Evolutionary conservation across 2,797 vertebrate genomes (phyloP).

Genomic region (Gymnoscopelus braueri): DNA sequence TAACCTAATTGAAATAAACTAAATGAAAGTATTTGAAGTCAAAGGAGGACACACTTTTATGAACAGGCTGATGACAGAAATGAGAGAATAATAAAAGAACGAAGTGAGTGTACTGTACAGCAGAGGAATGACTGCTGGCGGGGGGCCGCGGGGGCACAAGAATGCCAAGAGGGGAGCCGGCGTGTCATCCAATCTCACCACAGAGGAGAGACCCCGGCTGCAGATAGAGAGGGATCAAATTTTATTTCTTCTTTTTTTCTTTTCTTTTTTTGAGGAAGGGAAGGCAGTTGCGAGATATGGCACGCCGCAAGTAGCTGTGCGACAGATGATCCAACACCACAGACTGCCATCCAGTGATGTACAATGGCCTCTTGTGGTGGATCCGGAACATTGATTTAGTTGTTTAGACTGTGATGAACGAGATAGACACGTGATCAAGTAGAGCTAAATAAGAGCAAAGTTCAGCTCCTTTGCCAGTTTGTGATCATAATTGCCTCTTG

Average conservation of each 20-base stretch:
- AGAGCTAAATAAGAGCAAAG: too few relatives aligned
- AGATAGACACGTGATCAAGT: too few relatives aligned
- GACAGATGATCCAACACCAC: constrained; percentile 29
- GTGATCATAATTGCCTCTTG: too few relatives aligned
- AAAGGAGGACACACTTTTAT: not conserved
- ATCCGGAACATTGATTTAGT: constrained; percentile 25
- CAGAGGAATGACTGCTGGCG: constrained; percentile 20
- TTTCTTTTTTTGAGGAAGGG: constrained; percentile 64
- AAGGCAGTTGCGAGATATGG: constrained; percentile 42
- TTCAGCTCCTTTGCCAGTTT: too few relatives aligned
- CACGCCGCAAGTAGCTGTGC: constrained; percentile 26
- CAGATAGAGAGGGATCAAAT: constrained; percentile 65
- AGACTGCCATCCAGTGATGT: constrained; percentile 24
- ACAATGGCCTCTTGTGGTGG: constrained; percentile 71
- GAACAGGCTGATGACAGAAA: not conserved
- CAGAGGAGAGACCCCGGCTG: constrained; percentile 55
- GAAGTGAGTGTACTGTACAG: constrained; percentile 37
- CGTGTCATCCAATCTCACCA: constrained; percentile 53
- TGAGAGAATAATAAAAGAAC: constrained; percentile 16
- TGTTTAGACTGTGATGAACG: too few relatives aligned
- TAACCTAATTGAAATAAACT: not conserved
- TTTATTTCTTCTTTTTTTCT: constrained; percentile 67
- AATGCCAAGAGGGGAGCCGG: constrained; percentile 52
- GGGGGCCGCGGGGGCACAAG: constrained; percentile 14
- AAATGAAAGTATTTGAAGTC: too few relatives aligned